phyloP scores from a whole-genome alignment of 2,113 vertebrate species.

The Gobio gobio region DNA sequence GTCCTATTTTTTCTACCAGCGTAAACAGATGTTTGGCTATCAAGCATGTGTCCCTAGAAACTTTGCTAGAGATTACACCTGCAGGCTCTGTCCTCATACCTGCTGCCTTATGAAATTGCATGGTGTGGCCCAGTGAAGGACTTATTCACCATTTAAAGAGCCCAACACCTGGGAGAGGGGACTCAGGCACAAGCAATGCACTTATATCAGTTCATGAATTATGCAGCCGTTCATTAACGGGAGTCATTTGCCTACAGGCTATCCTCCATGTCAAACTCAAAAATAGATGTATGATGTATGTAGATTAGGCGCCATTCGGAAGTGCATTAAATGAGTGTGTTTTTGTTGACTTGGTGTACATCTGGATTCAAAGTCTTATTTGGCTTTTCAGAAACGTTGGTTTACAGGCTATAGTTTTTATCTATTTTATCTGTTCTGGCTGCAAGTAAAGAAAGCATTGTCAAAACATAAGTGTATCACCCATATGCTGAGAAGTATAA shows the following conservation, averaged over 20 bases:
- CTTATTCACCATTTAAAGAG: constrained; percentile 40
- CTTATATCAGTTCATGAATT: constrained; percentile 68
- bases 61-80: not conserved
- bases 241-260: constrained; percentile 66
- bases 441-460: constrained; percentile 1
- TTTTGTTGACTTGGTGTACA: not conserved
- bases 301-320: constrained; percentile 34
- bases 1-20: not conserved
- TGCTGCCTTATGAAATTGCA: not conserved
- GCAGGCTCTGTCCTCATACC: not conserved
- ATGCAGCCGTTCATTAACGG: constrained; percentile 73
- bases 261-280: constrained; percentile 56
- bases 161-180: constrained; percentile 48
- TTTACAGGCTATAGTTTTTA: not conserved
- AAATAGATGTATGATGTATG: constrained; percentile 47
- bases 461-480: constrained; percentile 13
- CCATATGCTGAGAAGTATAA: constrained; percentile 17
- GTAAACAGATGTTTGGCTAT: constrained; percentile 27
- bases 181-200: constrained; percentile 58
- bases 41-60: not conserved
- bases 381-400: not conserved
- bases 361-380: not conserved
- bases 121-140: not conserved
- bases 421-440: not conserved
- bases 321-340: constrained; percentile 22